Conservation (phyloP, 2,888 invertebrate species). For the Ectemnius cavifrons region DNA sequence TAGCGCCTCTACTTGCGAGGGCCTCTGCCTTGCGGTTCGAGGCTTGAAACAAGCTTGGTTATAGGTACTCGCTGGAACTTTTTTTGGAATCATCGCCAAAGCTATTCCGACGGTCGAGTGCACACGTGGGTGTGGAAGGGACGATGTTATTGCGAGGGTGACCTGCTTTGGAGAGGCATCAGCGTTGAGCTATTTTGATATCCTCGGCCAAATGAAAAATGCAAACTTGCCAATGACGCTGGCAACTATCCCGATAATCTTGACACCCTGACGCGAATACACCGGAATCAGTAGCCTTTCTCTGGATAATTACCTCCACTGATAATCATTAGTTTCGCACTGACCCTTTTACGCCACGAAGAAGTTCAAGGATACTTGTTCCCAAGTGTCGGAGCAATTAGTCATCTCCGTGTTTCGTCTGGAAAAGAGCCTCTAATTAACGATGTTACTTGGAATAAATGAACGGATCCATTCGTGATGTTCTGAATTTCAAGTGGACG, state of each 20-base stretch:
- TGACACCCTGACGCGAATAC: not conserved
- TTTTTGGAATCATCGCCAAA: not conserved
- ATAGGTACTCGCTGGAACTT: not conserved
- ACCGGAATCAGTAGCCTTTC: not conserved
- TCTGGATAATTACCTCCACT: not conserved
- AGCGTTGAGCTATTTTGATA: not conserved
- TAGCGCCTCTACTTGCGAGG: not conserved
- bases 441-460: no score
- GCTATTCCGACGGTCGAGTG: not conserved
- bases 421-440: no score
- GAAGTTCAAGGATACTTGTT: no score
- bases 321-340: not conserved
- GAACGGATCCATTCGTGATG: no score
- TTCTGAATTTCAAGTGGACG: no score
- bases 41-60: not conserved
- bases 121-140: not conserved
- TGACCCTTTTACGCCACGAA: no score
- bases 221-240: slow-evolving; percentile 3
- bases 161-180: slow-evolving; percentile 9
- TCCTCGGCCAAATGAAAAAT: slow-evolving; percentile 7
- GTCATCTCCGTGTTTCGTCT: no score
- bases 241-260: slow-evolving; percentile 29
- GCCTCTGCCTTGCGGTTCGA: not conserved
- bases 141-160: slow-evolving; percentile 4
- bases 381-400: no score